A percentile compares a stretch with the other conserved stretches of the same genome.
Conservation (phyloP, 2,888 invertebrate genomes). For the Eilema depressum region DNA sequence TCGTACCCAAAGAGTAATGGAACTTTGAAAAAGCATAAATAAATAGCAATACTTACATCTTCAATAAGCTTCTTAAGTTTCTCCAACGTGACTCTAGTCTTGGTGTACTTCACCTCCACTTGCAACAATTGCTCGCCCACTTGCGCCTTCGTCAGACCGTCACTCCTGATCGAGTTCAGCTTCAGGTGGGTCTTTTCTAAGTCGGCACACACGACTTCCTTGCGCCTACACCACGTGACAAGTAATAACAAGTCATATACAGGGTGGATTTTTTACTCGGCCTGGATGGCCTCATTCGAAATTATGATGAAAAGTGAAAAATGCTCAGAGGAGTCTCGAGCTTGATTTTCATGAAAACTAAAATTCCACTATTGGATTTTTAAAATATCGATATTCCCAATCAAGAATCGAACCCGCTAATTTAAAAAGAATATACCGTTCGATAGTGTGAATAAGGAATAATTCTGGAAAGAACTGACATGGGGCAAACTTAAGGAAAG, state of each 20-base stretch:
- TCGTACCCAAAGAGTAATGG: too few species aligned
- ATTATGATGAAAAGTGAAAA: neutral
- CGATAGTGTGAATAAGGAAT: too few species aligned
- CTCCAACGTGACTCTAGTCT: conserved; percentile 60
- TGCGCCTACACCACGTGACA: conserved; percentile 57
- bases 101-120: conserved; percentile 64
- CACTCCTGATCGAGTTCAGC: conserved; percentile 74
- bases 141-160: conserved; percentile 71
- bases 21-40: too few species aligned
- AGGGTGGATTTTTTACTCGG: neutral
- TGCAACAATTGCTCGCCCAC: conserved; percentile 66
- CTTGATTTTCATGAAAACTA: neutral
- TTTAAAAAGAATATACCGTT: too few species aligned
- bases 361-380: too few species aligned
- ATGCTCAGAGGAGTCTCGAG: too few species aligned
- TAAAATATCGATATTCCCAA: neutral
- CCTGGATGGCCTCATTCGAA: neutral
- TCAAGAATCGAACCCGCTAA: too few species aligned
- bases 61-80: conserved; percentile 65
- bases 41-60: conserved; percentile 60
- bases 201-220: conserved; percentile 73
- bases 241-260: neutral
- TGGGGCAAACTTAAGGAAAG: too few species aligned
- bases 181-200: conserved; percentile 74
- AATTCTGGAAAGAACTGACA: too few species aligned